Base-by-base conservation (phyloP, 2,888 invertebrate genomes). In the Tenthredo livida region DNA sequence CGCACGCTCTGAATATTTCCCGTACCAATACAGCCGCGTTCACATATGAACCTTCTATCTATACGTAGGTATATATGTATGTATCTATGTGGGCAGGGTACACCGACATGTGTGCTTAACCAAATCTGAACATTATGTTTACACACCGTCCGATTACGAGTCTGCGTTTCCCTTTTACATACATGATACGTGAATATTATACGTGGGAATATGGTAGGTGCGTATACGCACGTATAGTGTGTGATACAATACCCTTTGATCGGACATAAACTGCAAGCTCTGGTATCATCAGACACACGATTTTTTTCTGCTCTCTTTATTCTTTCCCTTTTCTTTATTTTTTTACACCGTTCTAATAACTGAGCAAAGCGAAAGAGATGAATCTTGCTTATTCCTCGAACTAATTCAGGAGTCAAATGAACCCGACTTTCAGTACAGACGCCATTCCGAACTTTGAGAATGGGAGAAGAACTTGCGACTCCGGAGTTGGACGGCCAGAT, bases 1-100 rank as follows among this genome's bases (percentile, higher is more conserved):
- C 83, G 70, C 84, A 84, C 77, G 75, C 61, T 78, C 54, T 15
- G 67, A 37, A 67, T 83, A 67, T 83, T 83, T 83, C 83, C 50
- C 43, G 6, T 73, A 33, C 1, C 9, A 58, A 80, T 40, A 33
- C 9, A 17, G 1, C 37, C 21, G 7, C 54, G n/a, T 54, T 1
- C 7, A 54, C 54, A 73, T 73, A 43, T 21, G 43, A n/a, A 21
- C 2, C 21, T 40, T 7, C 15, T 73, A 73, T 43, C n/a, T 40
- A 40, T 25, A 17, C 37, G n/a, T 73, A n/a, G n/a, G n/a, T n/a
- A n/a, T n/a, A 6, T 29, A 29, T 2, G 29, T 29, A 29, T 29
- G n/a, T 43, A 73, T 73, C 6, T 73, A 40, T n/a, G 40, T n/a
- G 40, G 21, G 5, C 43, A 73, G n/a, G 73, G n/a, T 40, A 50